Evolutionary conservation across 2,113 vertebrate genomes (phyloP), one percentile per base, ranked within the genome.

Genomic region (Seriola aureovittata): DNA sequence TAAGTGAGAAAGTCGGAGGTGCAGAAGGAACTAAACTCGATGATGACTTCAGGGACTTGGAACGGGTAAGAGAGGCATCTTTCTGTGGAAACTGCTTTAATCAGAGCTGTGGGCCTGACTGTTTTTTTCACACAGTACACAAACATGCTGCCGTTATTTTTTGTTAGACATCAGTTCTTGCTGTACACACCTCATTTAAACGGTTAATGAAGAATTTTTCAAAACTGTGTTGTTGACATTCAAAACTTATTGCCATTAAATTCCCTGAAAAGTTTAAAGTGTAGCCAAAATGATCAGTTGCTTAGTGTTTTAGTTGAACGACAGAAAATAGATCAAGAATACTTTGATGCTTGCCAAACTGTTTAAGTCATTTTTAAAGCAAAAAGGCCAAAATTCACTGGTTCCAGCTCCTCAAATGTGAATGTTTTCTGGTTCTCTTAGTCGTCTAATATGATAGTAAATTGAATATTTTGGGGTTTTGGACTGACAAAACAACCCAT

Each of bases 21-120:
- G 98, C 98, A 2, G 98, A 99, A 89, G 98, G 98, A 91, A 99
- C 98, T 63, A 99, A 99, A 92, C 94, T 99, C 0, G 98, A 99
- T 1, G 97, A 99, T 90, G 98, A 99, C 92, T 99, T 99, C 95
- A 98, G 94, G 89, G 97, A 99, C 75, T 96, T 99, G 96, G 98
- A 99, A 89, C 96, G 96, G 96, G 98, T 99, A 93, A 94, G 90
- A 78, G 16, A 60, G 25, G 5, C 38, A 50, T 71, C 50, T 52
- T 57, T 50, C 36, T 59, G 14, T 59, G 54, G 21, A 48, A 58
- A 40, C 8, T 9, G 29, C 19, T 65, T 57, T 66, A 12, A 38
- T 55, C 36, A 17, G 38, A 57, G 25, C 48, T 71, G 36, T 55
- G 3, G 25, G 19, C 36, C n/a, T 54, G 9, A 6, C 38, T 64